Conservation (phyloP, 2,113 vertebrate genomes). For the Riparia riparia region DNA sequence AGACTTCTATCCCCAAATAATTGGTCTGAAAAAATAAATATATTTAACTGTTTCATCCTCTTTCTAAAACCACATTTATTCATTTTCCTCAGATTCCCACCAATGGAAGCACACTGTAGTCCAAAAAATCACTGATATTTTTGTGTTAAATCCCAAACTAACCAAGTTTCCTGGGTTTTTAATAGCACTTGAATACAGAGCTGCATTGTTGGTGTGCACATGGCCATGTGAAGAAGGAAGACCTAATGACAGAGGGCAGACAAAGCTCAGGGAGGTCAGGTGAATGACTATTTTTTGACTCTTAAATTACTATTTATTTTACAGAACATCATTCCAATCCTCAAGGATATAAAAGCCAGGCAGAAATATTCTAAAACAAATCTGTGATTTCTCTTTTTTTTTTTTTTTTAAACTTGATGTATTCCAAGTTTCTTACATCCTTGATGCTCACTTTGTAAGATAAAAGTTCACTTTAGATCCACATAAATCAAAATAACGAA, state of each 20-base stretch:
- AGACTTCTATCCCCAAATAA: slow-evolving; percentile 65
- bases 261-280: slow-evolving; percentile 43
- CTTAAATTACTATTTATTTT: slow-evolving; percentile 64
- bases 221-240: slow-evolving; percentile 32
- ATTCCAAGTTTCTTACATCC: slow-evolving; percentile 44
- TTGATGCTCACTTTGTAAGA: slow-evolving; percentile 45
- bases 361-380: slow-evolving; percentile 23
- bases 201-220: background rate
- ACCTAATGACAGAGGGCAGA: slow-evolving; percentile 64
- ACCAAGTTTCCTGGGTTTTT: background rate
- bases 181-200: background rate
- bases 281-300: slow-evolving; percentile 52
- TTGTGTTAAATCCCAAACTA: slow-evolving; percentile 20
- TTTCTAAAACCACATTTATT: slow-evolving; percentile 13
- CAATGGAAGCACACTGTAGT: background rate
- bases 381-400: background rate
- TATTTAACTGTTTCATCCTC: background rate
- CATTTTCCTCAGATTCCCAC: background rate
- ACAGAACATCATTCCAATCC: slow-evolving; percentile 42
- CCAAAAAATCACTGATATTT: background rate
- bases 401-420: background rate
- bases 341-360: slow-evolving; percentile 41
- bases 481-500: slow-evolving; percentile 49
- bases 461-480: slow-evolving; percentile 59
- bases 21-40: slow-evolving; percentile 59